These are phyloP conservation scores for Cenopis cana DNA, from an alignment of 2,888 invertebrate species.

Conservation along the genomic window DNA sequence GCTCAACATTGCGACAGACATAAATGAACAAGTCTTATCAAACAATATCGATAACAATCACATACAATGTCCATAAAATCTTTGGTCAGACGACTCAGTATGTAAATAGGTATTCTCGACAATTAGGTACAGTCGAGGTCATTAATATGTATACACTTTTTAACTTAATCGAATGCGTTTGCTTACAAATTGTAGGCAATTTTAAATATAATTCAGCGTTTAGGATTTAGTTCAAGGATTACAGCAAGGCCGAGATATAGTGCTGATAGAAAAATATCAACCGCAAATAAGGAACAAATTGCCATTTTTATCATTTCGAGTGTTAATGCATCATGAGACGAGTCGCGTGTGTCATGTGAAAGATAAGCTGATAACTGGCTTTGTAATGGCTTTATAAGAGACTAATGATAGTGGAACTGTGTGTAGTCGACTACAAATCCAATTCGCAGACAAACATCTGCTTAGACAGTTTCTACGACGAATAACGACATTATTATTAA, in stretches of 20 bases:
- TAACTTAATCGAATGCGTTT: too few species aligned
- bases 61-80: not conserved
- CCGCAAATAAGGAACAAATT: conserved; percentile 5
- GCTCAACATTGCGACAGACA: conserved; percentile 1
- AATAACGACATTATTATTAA: too few species aligned
- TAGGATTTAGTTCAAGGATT: conserved; percentile 18
- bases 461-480: too few species aligned
- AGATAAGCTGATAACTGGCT: conserved; percentile 27
- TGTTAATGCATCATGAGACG: conserved; percentile 13
- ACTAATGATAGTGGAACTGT: too few species aligned
- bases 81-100: not conserved
- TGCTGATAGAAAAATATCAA: conserved; percentile 15
- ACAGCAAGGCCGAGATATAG: conserved; percentile 10
- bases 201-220: too few species aligned
- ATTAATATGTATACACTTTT: too few species aligned
- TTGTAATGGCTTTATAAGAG: not conserved
- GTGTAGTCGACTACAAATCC: too few species aligned
- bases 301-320: conserved; percentile 27
- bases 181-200: too few species aligned
- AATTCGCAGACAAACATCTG: too few species aligned
- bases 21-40: conserved; percentile 9
- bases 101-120: too few species aligned
- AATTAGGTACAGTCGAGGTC: too few species aligned
- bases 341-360: conserved; percentile 13
- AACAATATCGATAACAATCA: not conserved